Evolutionary conservation across 2,888 invertebrate species (phyloP).

Genomic region (Serrognathus titanus): DNA sequence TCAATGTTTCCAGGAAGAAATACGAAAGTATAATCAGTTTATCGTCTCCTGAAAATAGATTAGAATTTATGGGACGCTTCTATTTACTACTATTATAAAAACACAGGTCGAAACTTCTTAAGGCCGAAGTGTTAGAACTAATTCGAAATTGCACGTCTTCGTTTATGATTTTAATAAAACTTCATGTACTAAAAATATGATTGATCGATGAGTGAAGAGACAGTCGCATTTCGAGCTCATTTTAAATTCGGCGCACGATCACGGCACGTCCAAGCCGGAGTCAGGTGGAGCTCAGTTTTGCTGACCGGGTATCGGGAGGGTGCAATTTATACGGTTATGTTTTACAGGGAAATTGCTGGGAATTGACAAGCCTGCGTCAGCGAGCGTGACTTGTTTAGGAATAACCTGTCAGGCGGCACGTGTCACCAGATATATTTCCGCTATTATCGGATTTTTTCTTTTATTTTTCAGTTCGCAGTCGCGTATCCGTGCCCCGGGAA

Average conservation of each 20-base stretch:
- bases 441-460: conserved; percentile 6
- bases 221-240: not conserved
- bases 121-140: not conserved
- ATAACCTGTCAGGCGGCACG: conserved; percentile 15
- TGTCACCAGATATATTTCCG: conserved; percentile 10
- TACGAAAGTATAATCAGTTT: no score
- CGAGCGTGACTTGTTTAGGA: conserved; percentile 29
- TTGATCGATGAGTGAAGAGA: no score
- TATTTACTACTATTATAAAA: not conserved
- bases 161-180: no score
- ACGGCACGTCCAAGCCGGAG: conserved; percentile 8
- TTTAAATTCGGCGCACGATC: conserved; percentile 12
- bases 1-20: no score
- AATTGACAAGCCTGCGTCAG: conserved; percentile 24
- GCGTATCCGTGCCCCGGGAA: not conserved
- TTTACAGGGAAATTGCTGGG: conserved; percentile 30
- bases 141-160: no score
- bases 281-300: conserved; percentile 22
- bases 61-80: not conserved
- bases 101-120: no score
- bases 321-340: conserved; percentile 33
- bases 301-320: conserved; percentile 27
- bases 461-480: not conserved
- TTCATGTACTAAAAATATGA: no score
- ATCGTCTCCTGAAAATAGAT: no score